Conservation (phyloP, 2,113 vertebrate genomes). For the Spheniscus mendiculus region DNA sequence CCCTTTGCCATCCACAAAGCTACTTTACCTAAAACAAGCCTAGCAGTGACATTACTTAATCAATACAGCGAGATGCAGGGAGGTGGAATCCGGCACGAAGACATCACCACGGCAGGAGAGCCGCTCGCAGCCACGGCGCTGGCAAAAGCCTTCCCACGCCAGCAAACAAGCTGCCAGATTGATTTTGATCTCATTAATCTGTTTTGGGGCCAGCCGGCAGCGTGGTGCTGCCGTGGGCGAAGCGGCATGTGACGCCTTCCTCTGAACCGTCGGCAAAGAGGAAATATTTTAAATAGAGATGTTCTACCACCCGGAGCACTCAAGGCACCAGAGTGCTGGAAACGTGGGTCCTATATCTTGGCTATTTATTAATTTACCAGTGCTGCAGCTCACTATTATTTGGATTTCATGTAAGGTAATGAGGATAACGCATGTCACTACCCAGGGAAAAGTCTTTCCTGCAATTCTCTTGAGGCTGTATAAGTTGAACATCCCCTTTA, state of each 20-base stretch:
- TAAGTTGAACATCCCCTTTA: not conserved
- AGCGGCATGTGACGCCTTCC: accelerated
- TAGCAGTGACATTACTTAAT: conserved; percentile 13
- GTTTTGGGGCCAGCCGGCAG: not conserved
- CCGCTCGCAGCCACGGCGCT: not conserved
- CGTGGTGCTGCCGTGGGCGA: not conserved
- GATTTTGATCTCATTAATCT: conserved; percentile 55
- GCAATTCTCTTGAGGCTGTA: not conserved
- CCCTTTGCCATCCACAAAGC: not conserved
- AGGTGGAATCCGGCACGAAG: not conserved
- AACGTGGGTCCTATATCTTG: accelerated
- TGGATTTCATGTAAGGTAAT: not conserved
- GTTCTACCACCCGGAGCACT: not conserved
- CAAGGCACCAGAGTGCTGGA: not conserved
- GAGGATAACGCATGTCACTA: not conserved
- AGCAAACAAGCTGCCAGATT: conserved; percentile 35
- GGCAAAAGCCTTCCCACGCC: not conserved
- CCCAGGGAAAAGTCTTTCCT: not conserved
- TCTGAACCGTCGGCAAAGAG: not conserved
- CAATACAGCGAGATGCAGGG: not conserved
- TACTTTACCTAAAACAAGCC: not conserved
- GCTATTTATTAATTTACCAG: not conserved
- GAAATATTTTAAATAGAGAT: not conserved
- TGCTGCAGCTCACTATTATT: not conserved
- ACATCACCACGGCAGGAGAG: conserved; percentile 10